phyloP scores from a whole-genome alignment of 2,888 invertebrate genomes.

The Pogonocherus hispidulus region DNA sequence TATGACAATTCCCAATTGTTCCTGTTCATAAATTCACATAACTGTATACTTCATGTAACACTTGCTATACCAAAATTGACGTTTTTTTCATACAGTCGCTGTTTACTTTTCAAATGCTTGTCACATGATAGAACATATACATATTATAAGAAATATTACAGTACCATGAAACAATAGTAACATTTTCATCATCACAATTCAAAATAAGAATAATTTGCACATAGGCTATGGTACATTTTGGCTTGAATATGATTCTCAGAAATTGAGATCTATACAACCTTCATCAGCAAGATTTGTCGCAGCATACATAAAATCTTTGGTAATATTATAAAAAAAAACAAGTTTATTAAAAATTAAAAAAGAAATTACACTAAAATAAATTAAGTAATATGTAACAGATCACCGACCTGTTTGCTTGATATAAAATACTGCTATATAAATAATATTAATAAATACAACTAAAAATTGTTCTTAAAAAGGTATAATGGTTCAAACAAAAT shows the following conservation, averaged over 20 bases:
- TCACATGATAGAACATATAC: no score
- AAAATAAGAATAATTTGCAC: no score
- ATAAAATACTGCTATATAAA: slow-evolving; percentile 22
- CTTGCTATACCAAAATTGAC: no score
- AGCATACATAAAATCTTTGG: slow-evolving; percentile 19
- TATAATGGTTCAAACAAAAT: background rate
- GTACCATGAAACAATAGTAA: no score
- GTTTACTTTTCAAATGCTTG: no score
- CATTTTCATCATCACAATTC: background rate
- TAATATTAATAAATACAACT: slow-evolving; percentile 11
- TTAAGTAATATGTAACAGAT: background rate
- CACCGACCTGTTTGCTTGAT: background rate
- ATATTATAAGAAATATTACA: no score
- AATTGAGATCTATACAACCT: background rate
- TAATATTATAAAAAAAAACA: slow-evolving; percentile 19
- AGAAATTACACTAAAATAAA: slow-evolving; percentile 23
- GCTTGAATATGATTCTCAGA: background rate
- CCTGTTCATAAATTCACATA: no score
- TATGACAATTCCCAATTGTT: no score
- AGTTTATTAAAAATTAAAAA: slow-evolving; percentile 15
- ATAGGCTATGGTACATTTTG: no score
- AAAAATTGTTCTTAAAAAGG: slow-evolving; percentile 2
- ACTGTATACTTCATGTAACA: no score
- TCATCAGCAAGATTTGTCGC: background rate
- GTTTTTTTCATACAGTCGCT: no score